Conservation (phyloP, 2,113 vertebrate genomes). For the Microcebus griseorufus region DNA sequence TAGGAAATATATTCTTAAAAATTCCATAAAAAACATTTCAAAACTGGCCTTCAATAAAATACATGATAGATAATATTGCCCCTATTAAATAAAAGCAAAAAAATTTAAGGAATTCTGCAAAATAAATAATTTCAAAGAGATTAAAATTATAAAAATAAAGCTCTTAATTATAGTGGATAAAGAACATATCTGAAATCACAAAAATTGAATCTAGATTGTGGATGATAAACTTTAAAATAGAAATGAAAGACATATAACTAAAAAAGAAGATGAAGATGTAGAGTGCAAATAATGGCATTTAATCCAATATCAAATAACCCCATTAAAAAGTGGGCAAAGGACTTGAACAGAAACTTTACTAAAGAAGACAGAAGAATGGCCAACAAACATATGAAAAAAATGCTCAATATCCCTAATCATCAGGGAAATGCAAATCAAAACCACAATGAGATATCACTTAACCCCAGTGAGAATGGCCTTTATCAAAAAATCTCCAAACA, state of each 20-base stretch:
- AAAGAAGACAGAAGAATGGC: no score
- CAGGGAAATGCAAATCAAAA: no score
- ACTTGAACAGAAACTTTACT: no score
- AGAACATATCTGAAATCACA: background rate
- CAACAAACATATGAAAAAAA: no score
- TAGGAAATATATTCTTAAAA: background rate
- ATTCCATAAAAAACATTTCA: background rate
- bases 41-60: background rate
- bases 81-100: background rate
- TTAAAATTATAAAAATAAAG: background rate
- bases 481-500: no score
- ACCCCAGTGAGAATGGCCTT: no score
- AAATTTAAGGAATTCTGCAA: background rate
- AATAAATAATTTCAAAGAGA: background rate
- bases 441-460: no score
- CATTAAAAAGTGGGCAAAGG: no score
- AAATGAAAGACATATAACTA: background rate
- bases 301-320: background rate
- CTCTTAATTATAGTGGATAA: background rate
- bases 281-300: background rate
- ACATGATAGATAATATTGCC: background rate
- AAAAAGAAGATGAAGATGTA: background rate
- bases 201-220: background rate
- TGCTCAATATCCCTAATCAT: no score
- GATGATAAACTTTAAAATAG: slow-evolving; percentile 4